These are phyloP conservation scores for Phalacrocorax aristotelis DNA, from an alignment of 2,113 vertebrate genomes.

Conservation along the genomic window DNA sequence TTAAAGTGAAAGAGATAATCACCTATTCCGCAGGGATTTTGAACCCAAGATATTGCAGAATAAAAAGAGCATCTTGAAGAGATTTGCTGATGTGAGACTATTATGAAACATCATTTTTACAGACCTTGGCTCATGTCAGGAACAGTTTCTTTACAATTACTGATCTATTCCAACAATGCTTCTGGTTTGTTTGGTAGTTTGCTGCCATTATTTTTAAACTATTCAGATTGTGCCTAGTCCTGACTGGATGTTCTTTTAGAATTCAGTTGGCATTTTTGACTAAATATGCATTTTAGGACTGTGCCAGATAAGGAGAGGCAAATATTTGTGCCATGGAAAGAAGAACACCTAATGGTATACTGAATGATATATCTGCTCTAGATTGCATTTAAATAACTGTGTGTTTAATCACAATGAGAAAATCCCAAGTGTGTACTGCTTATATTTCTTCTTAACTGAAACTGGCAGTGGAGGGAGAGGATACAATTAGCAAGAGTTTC, in stretches of 20 bases:
- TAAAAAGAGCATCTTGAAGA: constrained; percentile 26
- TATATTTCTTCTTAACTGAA: constrained; percentile 56
- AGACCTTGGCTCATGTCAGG: not conserved
- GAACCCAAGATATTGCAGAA: constrained; percentile 1
- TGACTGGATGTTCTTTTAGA: not conserved
- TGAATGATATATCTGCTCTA: not conserved
- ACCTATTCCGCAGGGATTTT: constrained; percentile 1
- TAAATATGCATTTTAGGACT: not conserved
- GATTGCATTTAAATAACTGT: constrained; percentile 34
- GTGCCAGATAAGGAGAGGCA: not conserved
- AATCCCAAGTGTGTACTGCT: constrained; percentile 35
- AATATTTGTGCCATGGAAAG: not conserved
- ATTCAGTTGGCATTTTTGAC: not conserved
- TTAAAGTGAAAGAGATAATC: not conserved
- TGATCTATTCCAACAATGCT: not conserved
- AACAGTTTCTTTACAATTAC: not conserved
- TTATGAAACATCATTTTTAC: not conserved
- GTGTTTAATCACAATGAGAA: constrained; percentile 45
- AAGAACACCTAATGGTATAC: not conserved
- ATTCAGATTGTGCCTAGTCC: not conserved
- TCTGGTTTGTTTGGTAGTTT: not conserved
- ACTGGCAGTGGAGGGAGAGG: constrained; percentile 17
- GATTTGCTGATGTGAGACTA: constrained; percentile 14
- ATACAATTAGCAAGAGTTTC: constrained; percentile 46
- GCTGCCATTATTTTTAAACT: not conserved